Percentiles rank a stretch among this genome's conserved stretches.
These are phyloP conservation scores for Drosophila melanogaster DNA, from an alignment of 1,140 invertebrate genomes.

Conservation along the genomic window DNA sequence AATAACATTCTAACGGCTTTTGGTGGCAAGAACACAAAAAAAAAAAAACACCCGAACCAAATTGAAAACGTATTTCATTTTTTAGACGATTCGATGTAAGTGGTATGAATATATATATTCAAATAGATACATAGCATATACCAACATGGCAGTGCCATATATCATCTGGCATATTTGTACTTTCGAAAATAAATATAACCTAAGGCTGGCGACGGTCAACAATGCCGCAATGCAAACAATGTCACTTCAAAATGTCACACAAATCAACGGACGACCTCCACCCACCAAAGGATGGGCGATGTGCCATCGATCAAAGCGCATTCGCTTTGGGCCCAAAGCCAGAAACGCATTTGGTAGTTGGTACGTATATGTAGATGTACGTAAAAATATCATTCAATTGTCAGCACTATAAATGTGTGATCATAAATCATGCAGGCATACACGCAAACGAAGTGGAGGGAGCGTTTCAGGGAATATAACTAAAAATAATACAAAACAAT, in stretches of 20 bases:
- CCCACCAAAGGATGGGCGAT: neutral
- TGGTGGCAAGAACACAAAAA: constrained; percentile 6
- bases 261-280: constrained; percentile 41
- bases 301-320: constrained; percentile 63
- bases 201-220: constrained; percentile 51
- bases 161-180: constrained; percentile 42
- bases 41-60: constrained; percentile 9
- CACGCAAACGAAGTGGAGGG: constrained; percentile 1
- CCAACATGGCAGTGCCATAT: constrained; percentile 26
- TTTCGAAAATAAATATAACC: constrained; percentile 44
- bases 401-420: constrained; percentile 82
- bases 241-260: constrained; percentile 66
- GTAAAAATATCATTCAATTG: constrained; percentile 82
- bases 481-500: constrained; percentile 76
- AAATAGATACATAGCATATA: constrained; percentile 16
- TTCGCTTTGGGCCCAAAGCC: constrained; percentile 18
- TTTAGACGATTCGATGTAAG: constrained; percentile 31
- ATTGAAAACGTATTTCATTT: constrained; percentile 42
- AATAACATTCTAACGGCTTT: constrained; percentile 33
- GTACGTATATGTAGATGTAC: constrained; percentile 5
- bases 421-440: constrained; percentile 80
- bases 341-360: constrained; percentile 50
- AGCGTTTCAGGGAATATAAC: constrained; percentile 46
- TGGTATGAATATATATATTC: constrained; percentile 32
- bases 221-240: constrained; percentile 61